Conservation (phyloP, 2,888 invertebrate species). For the Aricia artaxerxes region DNA sequence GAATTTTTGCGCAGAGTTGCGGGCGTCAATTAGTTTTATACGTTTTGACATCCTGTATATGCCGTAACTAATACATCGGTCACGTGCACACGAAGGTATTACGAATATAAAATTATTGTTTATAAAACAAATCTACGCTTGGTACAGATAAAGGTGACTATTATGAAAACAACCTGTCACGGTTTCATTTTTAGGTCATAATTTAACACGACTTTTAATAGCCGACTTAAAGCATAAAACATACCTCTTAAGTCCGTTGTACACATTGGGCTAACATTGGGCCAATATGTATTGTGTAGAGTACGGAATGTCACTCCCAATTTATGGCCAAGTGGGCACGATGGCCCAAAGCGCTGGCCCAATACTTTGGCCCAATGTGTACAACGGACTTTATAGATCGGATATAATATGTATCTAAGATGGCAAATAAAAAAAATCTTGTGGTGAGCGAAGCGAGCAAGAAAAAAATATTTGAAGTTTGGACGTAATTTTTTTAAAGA, state of each 20-base stretch:
- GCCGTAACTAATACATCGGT: slow-evolving; percentile 46
- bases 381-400: no score
- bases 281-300: no score
- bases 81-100: slow-evolving; percentile 41
- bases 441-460: background rate
- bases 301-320: no score
- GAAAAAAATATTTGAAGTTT: background rate
- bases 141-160: background rate
- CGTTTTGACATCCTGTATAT: slow-evolving; percentile 37
- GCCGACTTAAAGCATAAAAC: background rate
- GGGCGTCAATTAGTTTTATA: no score
- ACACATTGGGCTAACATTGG: no score
- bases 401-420: no score
- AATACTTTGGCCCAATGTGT: no score
- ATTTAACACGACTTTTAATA: background rate
- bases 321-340: no score
- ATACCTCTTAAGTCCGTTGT: background rate
- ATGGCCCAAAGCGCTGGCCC: no score
- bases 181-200: background rate
- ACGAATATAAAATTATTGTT: slow-evolving; percentile 36
- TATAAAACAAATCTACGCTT: slow-evolving; percentile 34
- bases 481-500: background rate
- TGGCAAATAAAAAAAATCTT: no score
- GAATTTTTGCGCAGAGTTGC: no score
- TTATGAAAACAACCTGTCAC: background rate